These are phyloP conservation scores for Campoletis sonorensis DNA, from an alignment of 1,140 invertebrate genomes.

Conservation along the genomic window DNA sequence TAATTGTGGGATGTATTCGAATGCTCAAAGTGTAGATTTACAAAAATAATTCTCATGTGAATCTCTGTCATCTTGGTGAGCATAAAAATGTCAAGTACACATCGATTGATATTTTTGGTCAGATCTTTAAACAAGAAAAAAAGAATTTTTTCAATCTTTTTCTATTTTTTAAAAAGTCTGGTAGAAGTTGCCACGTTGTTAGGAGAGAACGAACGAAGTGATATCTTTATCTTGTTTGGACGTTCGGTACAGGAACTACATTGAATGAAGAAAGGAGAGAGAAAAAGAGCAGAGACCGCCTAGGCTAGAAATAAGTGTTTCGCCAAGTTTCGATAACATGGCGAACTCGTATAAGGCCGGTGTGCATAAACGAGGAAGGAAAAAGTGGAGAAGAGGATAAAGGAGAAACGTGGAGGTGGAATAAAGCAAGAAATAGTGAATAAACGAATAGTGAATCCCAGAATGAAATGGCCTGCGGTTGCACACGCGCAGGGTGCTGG, in stretches of 20 bases:
- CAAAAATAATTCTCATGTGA: no score
- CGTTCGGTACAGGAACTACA: background rate
- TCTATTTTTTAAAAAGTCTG: no score
- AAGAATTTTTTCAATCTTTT: no score
- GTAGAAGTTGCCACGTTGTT: background rate
- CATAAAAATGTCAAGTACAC: background rate
- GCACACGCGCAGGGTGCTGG: background rate
- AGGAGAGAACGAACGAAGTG: background rate
- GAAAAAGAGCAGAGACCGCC: background rate
- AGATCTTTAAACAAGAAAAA: no score
- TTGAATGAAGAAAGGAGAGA: background rate
- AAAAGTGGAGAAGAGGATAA: background rate
- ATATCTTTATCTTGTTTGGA: background rate
- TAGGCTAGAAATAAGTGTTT: background rate
- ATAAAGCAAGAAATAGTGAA: background rate
- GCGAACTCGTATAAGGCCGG: background rate
- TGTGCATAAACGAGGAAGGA: background rate
- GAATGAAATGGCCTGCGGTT: slow-evolving; percentile 1
- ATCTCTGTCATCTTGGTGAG: background rate
- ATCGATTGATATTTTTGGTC: no score
- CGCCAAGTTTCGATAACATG: background rate
- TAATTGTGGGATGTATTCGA: no score
- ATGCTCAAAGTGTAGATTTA: no score
- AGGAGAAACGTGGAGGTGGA: background rate
- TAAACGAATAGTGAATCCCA: background rate